These are phyloP conservation scores for Temnothorax longispinosus DNA, from an alignment of 1,140 invertebrate species.

Conservation along the genomic window DNA sequence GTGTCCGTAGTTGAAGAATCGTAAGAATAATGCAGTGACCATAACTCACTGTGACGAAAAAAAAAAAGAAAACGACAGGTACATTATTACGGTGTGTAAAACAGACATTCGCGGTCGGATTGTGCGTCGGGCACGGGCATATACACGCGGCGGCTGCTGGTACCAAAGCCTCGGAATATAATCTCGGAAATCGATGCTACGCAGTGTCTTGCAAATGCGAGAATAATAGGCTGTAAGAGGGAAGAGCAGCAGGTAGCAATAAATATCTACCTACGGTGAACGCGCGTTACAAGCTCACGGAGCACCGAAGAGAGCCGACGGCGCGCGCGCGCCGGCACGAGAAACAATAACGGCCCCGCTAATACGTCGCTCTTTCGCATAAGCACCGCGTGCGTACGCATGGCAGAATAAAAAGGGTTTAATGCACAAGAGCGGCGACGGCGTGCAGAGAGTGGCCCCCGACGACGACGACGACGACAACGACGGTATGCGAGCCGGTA, in stretches of 20 bases:
- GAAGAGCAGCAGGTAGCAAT: slow-evolving; percentile 31
- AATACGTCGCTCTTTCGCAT: slow-evolving; percentile 46
- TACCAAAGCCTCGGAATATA: slow-evolving; percentile 43
- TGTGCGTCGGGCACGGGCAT: slow-evolving; percentile 2
- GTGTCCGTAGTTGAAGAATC: background rate
- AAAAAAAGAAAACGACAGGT: slow-evolving; percentile 2
- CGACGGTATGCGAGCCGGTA: slow-evolving; percentile 33
- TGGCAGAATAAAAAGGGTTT: slow-evolving; percentile 41
- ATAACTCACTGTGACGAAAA: slow-evolving; percentile 17
- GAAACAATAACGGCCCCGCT: slow-evolving; percentile 33
- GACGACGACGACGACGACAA: slow-evolving; percentile 15
- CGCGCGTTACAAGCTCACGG: background rate
- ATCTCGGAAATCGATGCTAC: slow-evolving; percentile 52
- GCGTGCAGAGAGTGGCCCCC: slow-evolving; percentile 1
- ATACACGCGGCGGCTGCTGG: background rate
- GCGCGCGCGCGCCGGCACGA: slow-evolving; percentile 15
- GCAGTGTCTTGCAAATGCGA: slow-evolving; percentile 39
- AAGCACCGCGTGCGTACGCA: slow-evolving; percentile 8
- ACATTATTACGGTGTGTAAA: slow-evolving; percentile 43
- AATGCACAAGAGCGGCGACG: slow-evolving; percentile 16
- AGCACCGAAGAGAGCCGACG: background rate
- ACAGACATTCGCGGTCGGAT: slow-evolving; percentile 43
- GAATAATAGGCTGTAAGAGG: slow-evolving; percentile 41
- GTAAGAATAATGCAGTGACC: slow-evolving; percentile 17
- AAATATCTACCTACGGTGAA: slow-evolving; percentile 36